phyloP scores from a whole-genome alignment of 2,113 vertebrate species.

The Pomatorhinus ruficollis region DNA sequence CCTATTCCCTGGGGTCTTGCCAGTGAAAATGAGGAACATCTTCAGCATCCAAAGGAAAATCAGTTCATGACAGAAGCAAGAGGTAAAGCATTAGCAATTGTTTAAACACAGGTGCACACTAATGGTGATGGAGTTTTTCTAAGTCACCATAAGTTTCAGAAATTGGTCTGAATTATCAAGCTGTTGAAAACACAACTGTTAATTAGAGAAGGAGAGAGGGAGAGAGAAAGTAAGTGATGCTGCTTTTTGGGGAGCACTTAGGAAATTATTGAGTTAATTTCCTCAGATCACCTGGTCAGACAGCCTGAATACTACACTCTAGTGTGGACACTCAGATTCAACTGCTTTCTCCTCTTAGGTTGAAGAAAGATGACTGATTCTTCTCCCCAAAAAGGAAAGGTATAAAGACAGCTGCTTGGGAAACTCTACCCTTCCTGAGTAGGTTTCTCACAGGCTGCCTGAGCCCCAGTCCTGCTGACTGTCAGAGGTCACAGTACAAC shows the following conservation, averaged over 20 bases:
- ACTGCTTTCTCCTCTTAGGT: background rate
- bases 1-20: background rate
- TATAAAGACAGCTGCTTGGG: background rate
- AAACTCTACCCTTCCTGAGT: background rate
- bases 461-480: background rate
- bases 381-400: background rate
- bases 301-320: background rate
- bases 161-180: background rate
- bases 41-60: background rate
- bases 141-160: background rate
- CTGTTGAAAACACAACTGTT: background rate
- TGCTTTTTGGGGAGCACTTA: background rate
- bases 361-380: background rate
- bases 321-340: background rate
- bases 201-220: background rate
- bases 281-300: background rate
- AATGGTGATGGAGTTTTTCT: rapidly evolving
- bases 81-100: background rate
- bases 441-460: background rate
- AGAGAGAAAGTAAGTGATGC: background rate
- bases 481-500: background rate
- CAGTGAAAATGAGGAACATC: background rate
- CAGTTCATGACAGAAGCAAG: background rate
- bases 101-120: background rate
- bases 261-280: background rate